A percentile compares a stretch with the other conserved stretches of the same genome.
Evolutionary conservation across 2,113 vertebrate genomes (phyloP).

Genomic region (Piprites chloris): DNA sequence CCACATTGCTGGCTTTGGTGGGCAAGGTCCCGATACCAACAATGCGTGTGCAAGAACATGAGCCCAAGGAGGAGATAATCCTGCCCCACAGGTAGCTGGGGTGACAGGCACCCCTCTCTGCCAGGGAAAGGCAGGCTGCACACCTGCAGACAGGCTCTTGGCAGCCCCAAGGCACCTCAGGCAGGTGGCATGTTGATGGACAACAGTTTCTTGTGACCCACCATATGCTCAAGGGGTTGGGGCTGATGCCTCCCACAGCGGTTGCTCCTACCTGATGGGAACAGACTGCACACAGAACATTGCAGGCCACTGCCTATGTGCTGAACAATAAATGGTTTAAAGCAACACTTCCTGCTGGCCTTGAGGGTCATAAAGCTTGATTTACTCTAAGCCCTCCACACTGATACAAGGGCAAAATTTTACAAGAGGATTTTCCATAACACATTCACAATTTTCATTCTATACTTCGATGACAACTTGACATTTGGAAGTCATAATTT

Average conservation of each 20-base stretch:
- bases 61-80: not conserved
- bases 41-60: fast-evolving
- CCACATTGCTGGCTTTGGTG: not conserved
- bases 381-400: not conserved
- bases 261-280: not conserved
- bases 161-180: not conserved
- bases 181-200: fast-evolving
- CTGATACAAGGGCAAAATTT: not conserved
- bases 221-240: fast-evolving
- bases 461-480: not conserved
- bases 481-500: not conserved
- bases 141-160: not conserved
- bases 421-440: not conserved
- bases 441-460: not conserved
- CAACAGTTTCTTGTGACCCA: not conserved
- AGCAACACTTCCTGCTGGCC: not conserved
- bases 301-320: not conserved
- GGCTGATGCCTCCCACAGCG: not conserved
- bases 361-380: not conserved
- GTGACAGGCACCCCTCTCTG: not conserved
- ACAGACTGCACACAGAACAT: not conserved
- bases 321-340: not conserved
- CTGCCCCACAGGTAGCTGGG: fast-evolving
- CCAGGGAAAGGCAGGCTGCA: not conserved
- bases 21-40: fast-evolving